Percentiles rank a stretch among this genome's conserved stretches.
phyloP scores from a whole-genome alignment of 2,113 vertebrate genomes.

The Ammodytes marinus region DNA sequence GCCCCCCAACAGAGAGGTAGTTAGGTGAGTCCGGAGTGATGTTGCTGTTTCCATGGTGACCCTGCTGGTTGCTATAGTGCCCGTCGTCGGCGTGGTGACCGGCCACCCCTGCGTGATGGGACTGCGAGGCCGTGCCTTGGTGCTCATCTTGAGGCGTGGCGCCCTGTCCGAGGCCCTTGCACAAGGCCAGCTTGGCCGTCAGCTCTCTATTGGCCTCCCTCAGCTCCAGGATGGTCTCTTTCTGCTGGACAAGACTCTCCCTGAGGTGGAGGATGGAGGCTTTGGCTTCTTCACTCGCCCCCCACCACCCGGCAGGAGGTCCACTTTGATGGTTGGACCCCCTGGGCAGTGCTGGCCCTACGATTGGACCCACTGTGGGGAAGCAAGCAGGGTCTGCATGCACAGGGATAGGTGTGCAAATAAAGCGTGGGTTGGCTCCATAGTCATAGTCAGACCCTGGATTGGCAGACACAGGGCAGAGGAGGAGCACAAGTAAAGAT shows the following conservation, averaged over 20 bases:
- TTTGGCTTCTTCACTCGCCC: constrained; percentile 87
- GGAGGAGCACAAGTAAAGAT: constrained; percentile 47
- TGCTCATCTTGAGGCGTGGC: constrained; percentile 59
- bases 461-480: constrained; percentile 35
- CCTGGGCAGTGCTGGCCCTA: constrained; percentile 49
- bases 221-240: constrained; percentile 88
- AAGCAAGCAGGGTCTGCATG: constrained; percentile 85
- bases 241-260: constrained; percentile 88
- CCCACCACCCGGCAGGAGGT: constrained; percentile 79
- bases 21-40: constrained; percentile 72
- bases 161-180: constrained; percentile 80
- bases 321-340: constrained; percentile 67
- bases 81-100: constrained; percentile 56
- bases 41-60: constrained; percentile 72
- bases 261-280: constrained; percentile 86
- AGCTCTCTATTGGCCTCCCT: constrained; percentile 88
- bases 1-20: constrained; percentile 48
- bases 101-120: constrained; percentile 40
- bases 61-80: constrained; percentile 66
- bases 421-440: constrained; percentile 81
- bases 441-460: constrained; percentile 68
- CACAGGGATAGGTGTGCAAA: constrained; percentile 86
- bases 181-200: constrained; percentile 86
- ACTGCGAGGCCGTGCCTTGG: constrained; percentile 25
- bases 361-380: constrained; percentile 57